A percentile compares a stretch with the other conserved stretches of the same genome.
phyloP scores from a whole-genome alignment of 2,888 invertebrate species.

The Caenorhabditis plicata region DNA sequence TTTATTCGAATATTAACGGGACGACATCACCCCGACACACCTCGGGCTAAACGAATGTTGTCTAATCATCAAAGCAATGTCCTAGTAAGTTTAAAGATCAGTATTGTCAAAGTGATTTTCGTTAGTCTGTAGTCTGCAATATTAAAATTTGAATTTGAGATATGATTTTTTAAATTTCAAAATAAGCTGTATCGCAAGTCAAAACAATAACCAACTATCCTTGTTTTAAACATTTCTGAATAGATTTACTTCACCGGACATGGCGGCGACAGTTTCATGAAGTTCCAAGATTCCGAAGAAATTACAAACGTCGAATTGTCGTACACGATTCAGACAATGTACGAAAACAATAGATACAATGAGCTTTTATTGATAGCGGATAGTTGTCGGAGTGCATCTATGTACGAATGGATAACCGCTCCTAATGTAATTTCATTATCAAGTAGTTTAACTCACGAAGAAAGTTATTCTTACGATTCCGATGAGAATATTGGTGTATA shows the following conservation, averaged over 20 bases:
- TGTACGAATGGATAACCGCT: conserved; percentile 96
- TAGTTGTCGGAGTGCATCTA: conserved; percentile 97
- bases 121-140: too few relatives aligned
- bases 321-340: conserved; percentile 99
- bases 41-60: conserved; percentile 87
- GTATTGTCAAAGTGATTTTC: too few relatives aligned
- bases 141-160: too few relatives aligned
- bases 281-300: conserved; percentile 98
- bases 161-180: too few relatives aligned
- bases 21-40: conserved; percentile 85
- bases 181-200: neutral
- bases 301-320: conserved; percentile 96
- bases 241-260: conserved; percentile 72
- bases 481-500: conserved; percentile 98
- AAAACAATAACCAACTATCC: neutral
- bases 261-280: conserved; percentile 97
- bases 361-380: conserved; percentile 98
- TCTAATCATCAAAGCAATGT: conserved; percentile 97
- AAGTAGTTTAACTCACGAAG: conserved; percentile 74
- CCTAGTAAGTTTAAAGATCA: conserved; percentile 71
- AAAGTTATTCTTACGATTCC: conserved; percentile 84
- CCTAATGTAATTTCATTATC: conserved; percentile 96
- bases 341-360: conserved; percentile 96
- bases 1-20: conserved; percentile 94
- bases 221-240: too few relatives aligned